A percentile compares a stretch with the other conserved stretches of the same genome.
These are phyloP conservation scores for Cynodonichthys magdalenae DNA, from an alignment of 2,797 vertebrate species.

Conservation along the genomic window DNA sequence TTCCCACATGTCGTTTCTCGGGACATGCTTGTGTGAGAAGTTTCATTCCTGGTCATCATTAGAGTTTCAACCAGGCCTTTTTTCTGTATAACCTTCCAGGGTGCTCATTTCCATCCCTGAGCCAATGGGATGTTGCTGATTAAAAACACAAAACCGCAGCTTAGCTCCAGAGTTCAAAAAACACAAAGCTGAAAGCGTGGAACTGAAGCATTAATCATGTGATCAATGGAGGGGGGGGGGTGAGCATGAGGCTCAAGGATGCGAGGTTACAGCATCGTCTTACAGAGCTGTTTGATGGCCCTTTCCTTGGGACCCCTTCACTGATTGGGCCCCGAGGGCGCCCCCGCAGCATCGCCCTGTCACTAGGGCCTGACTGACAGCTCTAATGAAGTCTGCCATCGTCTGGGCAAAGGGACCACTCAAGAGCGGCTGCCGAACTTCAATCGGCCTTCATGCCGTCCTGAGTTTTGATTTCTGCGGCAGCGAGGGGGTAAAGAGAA, in stretches of 20 bases:
- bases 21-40: constrained; percentile 51
- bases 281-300: constrained; percentile 74
- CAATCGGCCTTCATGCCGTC: constrained; percentile 77
- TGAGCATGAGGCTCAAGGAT: constrained; percentile 43
- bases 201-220: constrained; percentile 72
- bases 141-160: constrained; percentile 66
- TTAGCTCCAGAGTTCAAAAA: constrained; percentile 68
- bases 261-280: constrained; percentile 61
- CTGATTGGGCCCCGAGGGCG: constrained; percentile 84
- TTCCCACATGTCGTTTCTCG: constrained; percentile 60
- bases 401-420: constrained; percentile 60
- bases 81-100: constrained; percentile 42
- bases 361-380: constrained; percentile 82
- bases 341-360: constrained; percentile 72
- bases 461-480: constrained; percentile 74
- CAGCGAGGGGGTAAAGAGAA: constrained; percentile 60
- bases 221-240: constrained; percentile 65
- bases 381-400: constrained; percentile 83
- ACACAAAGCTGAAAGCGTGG: constrained; percentile 45
- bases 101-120: constrained; percentile 59
- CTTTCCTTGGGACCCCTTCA: constrained; percentile 76
- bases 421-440: constrained; percentile 74
- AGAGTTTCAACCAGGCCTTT: constrained; percentile 42
- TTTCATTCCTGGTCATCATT: constrained; percentile 61
- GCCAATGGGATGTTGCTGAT: constrained; percentile 68